Evolutionary conservation across 1,140 invertebrate species (phyloP), one percentile per base, ranked within the genome.

Genomic region (Rhopalosiphum maidis): DNA sequence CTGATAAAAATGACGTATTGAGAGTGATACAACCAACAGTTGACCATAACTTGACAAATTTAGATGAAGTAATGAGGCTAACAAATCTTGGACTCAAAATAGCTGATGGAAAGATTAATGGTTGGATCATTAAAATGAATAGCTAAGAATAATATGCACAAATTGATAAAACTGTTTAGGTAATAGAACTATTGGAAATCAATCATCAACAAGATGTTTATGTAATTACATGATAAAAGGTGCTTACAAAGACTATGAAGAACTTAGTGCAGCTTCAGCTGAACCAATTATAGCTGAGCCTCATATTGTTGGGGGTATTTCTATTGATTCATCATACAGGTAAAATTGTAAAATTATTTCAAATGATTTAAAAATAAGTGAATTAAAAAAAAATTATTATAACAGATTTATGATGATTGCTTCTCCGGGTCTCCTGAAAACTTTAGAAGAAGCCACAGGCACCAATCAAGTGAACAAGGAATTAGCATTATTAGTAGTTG

Each of bases 211-310:
- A 0, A 95, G 98, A 68, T 98, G 98, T 94, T 95, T 99, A 41
- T 98, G 98, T n/a, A 98, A 99, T 95, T 98, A 98, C 95, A 95
- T 97, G 94, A 97, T 98, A 0, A 99, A 99, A 95, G 97, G 97
- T 4, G 97, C 97, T 9, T 98, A 98, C 94, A 97, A 97, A 95
- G 98, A 98, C 93, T 97, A 98, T 94, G 97, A 98, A 37, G 96
- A 97, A 94, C 95, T 98, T 93, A 95, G 96, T 51, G 94, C 95
- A 83, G 97, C 98, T 0, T 95, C 95, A 9, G 95, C 96, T 11
- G 98, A 98, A 94, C 98, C 98, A 7, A 97, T 99, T 15, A 97
- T 98, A 55, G 96, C 98, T 3, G 96, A 97, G 93, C 98, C 98
- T 0, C 97, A 98, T 95, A 97, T 99, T 94, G 96, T 97, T 94